Percentiles rank a stretch among this genome's conserved stretches.
Conservation (phyloP, 2,113 vertebrate genomes). For the Tachycineta bicolor region DNA sequence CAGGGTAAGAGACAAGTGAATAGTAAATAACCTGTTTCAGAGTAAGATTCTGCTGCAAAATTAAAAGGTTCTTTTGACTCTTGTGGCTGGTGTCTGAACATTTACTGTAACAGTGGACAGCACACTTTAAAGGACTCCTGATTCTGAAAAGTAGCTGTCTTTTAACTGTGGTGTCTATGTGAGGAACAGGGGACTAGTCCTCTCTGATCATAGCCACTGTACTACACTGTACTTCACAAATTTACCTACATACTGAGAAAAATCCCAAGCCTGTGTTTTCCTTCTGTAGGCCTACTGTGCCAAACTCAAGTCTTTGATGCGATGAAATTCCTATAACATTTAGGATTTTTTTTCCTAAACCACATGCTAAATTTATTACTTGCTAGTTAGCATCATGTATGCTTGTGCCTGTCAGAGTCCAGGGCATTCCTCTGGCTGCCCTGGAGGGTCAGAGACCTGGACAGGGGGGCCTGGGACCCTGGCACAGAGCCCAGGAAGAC, state of each 20-base stretch:
- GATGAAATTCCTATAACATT: not conserved
- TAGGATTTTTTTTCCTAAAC: not conserved
- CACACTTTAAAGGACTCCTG: not conserved
- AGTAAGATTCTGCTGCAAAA: not conserved
- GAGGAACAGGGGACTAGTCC: not conserved
- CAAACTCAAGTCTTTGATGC: not conserved
- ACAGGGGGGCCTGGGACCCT: too few relatives aligned
- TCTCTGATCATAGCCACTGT: not conserved
- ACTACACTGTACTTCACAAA: not conserved
- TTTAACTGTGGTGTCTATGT: not conserved
- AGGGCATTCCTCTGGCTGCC: too few relatives aligned
- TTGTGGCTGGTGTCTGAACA: not conserved
- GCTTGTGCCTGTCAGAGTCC: not conserved
- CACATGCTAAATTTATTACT: not conserved
- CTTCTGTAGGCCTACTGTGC: not conserved
- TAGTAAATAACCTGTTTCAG: not conserved
- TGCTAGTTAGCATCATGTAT: not conserved
- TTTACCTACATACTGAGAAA: not conserved
- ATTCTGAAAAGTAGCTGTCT: not conserved
- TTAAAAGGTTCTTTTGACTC: not conserved
- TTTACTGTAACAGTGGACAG: not conserved
- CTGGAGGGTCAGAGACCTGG: too few relatives aligned
- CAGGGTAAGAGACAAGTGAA: not conserved
- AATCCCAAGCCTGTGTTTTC: not conserved
- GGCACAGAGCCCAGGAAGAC: too few relatives aligned